These are phyloP conservation scores for Neodontobutis hainanensis DNA, from an alignment of 2,113 vertebrate species.

Conservation along the genomic window DNA sequence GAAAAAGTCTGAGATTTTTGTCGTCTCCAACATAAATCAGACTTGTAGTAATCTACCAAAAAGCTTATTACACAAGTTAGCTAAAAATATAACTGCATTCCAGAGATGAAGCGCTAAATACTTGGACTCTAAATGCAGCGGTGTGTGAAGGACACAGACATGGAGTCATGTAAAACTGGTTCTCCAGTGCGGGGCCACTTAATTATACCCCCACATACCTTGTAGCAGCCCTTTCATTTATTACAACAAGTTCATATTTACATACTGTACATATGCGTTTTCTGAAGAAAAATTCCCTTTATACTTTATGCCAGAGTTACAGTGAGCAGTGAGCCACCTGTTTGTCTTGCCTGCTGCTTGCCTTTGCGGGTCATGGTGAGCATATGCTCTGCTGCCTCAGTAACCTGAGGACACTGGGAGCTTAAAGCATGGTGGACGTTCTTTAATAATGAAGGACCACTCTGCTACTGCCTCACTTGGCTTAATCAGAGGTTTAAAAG, in stretches of 20 bases:
- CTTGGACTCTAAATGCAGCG: constrained; percentile 46
- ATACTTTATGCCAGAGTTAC: neutral
- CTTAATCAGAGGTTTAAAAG: constrained; percentile 34
- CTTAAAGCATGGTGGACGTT: constrained; percentile 53
- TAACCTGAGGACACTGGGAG: constrained; percentile 60
- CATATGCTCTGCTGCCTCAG: constrained; percentile 58
- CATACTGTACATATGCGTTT: neutral
- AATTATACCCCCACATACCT: constrained; percentile 46
- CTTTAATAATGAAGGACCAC: constrained; percentile 72
- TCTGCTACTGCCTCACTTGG: constrained; percentile 58
- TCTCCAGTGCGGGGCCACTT: constrained; percentile 31
- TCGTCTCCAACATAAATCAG: constrained; percentile 37
- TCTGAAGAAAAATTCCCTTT: neutral
- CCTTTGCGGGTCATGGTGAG: constrained; percentile 11
- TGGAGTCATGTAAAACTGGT: constrained; percentile 52
- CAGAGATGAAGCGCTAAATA: constrained; percentile 47
- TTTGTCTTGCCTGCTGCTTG: constrained; percentile 33
- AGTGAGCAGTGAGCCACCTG: constrained; percentile 46
- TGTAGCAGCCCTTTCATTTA: constrained; percentile 13
- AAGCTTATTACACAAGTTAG: constrained; percentile 29
- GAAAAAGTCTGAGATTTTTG: constrained; percentile 22
- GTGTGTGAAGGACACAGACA: constrained; percentile 54
- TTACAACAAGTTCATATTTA: constrained; percentile 17
- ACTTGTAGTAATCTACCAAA: constrained; percentile 46
- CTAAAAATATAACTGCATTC: constrained; percentile 57